Evolutionary conservation across 2,113 vertebrate species (phyloP).

Genomic region (Boleophthalmus pectinirostris): DNA sequence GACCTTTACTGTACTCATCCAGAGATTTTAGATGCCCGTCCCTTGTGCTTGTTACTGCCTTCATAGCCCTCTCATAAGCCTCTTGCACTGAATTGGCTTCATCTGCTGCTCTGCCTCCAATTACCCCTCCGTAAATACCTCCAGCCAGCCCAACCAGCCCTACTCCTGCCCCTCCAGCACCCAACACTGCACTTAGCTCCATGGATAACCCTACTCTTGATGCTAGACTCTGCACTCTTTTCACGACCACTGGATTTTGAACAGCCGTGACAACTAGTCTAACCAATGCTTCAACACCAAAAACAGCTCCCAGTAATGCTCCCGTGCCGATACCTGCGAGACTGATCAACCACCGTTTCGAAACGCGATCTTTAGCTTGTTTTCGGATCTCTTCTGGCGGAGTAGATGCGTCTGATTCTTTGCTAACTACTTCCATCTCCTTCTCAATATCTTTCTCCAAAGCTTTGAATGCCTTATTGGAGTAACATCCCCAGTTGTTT

Average conservation of each 20-base stretch:
- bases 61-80: rapidly evolving
- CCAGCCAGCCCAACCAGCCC: neutral
- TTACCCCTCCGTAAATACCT: neutral
- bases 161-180: neutral
- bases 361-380: constrained; percentile 61
- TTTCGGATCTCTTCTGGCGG: neutral
- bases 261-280: neutral
- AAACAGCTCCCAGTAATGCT: constrained; percentile 34
- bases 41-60: neutral
- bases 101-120: constrained; percentile 8
- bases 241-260: rapidly evolving
- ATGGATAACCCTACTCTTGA: rapidly evolving
- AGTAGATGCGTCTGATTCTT: neutral
- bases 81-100: neutral
- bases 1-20: neutral
- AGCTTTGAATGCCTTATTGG: constrained; percentile 4
- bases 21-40: neutral
- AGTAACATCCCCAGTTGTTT: constrained; percentile 22
- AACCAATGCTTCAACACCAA: neutral
- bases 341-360: constrained; percentile 7
- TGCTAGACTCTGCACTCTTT: rapidly evolving
- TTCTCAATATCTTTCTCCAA: constrained; percentile 10
- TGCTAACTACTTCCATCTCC: neutral
- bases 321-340: constrained; percentile 32
- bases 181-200: rapidly evolving